Conservation (phyloP, 1,140 invertebrate genomes). For the Sminthurides bifidus region DNA sequence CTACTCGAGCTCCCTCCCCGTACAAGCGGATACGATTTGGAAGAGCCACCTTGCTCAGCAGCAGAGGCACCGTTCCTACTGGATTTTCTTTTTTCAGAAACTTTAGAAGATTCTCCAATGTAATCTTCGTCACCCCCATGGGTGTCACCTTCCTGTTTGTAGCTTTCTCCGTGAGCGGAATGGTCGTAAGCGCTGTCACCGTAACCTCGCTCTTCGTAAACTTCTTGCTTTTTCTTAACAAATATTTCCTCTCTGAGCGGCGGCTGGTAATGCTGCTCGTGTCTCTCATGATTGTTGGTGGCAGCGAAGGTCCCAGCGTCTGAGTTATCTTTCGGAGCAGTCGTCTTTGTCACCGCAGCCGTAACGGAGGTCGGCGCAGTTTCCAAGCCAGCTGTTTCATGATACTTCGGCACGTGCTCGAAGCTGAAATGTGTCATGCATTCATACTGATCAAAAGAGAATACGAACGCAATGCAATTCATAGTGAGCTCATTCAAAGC, state of each 20-base stretch:
- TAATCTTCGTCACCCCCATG: neutral
- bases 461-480: neutral
- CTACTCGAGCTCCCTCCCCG: conserved; percentile 18
- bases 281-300: neutral
- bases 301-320: neutral
- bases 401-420: neutral
- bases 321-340: neutral
- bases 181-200: conserved; percentile 21
- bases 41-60: too few species aligned
- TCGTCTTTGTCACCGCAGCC: neutral
- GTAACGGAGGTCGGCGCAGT: neutral
- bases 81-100: neutral
- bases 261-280: conserved; percentile 1
- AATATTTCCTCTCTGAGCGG: conserved; percentile 22
- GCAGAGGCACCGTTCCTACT: neutral
- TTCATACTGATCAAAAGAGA: neutral
- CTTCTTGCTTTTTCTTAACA: conserved; percentile 25
- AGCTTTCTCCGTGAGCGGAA: neutral
- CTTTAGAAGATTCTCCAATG: neutral
- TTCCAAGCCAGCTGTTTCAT: neutral
- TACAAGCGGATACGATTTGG: conserved; percentile 3
- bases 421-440: neutral
- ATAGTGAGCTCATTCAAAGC: neutral
- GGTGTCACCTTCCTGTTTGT: neutral
- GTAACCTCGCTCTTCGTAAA: conserved; percentile 29